Conservation (phyloP, 2,113 vertebrate genomes). For the Peucedramus taeniatus region DNA sequence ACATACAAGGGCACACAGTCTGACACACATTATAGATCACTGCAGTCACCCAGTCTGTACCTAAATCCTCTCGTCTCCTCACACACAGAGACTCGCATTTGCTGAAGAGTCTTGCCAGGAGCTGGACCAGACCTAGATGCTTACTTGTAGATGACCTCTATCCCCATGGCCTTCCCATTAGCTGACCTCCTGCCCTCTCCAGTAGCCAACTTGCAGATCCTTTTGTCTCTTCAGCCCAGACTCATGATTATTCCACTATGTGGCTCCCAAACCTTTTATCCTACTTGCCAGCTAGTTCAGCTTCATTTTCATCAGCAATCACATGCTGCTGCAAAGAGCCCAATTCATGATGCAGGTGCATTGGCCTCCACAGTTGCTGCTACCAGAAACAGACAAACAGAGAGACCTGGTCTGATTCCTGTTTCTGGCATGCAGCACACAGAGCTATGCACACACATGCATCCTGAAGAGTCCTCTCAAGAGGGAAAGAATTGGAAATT, state of each 20-base stretch:
- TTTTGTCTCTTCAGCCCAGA: not conserved
- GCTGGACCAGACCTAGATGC: not conserved
- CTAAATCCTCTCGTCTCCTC: not conserved
- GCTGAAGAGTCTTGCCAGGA: not conserved
- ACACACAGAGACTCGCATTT: not conserved
- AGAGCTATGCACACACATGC: fast-evolving
- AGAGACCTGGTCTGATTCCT: not conserved
- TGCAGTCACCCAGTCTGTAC: not conserved
- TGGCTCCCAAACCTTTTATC: not conserved
- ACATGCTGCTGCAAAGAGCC: not conserved
- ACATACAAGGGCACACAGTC: too few species aligned
- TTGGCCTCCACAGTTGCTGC: not conserved
- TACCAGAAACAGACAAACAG: not conserved
- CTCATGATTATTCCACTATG: not conserved
- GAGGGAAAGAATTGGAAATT: not conserved
- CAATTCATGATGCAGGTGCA: not conserved
- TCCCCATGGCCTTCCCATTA: not conserved
- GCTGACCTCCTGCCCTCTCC: not conserved
- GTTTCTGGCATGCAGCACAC: not conserved
- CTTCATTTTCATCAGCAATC: not conserved
- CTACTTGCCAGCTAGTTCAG: not conserved
- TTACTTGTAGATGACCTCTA: not conserved
- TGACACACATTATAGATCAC: fast-evolving
- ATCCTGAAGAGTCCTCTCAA: not conserved
- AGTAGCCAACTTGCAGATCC: not conserved